phyloP scores from a whole-genome alignment of 1,140 invertebrate species.

The Samia ricini region DNA sequence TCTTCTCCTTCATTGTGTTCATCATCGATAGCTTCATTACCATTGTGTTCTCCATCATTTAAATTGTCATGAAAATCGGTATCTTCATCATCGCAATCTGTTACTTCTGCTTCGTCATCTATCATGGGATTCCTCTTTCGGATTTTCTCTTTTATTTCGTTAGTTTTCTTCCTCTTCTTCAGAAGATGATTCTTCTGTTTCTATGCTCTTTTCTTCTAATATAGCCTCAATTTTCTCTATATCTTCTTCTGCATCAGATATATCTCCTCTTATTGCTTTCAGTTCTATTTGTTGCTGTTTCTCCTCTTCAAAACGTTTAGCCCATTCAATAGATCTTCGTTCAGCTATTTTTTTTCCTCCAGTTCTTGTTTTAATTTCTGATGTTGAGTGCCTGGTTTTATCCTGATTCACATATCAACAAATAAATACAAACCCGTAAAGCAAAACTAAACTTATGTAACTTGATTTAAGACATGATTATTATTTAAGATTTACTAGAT shows the following conservation, averaged over 20 bases:
- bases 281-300: constrained; percentile 67
- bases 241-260: constrained; percentile 53
- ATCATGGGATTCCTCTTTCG: constrained; percentile 55
- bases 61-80: constrained; percentile 27
- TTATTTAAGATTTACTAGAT: too few relatives aligned
- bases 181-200: constrained; percentile 48
- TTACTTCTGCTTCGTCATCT: constrained; percentile 74
- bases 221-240: constrained; percentile 62
- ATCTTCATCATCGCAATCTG: constrained; percentile 46
- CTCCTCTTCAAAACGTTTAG: constrained; percentile 76
- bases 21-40: constrained; percentile 39
- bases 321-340: constrained; percentile 81
- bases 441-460: constrained; percentile 2
- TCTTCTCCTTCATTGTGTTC: constrained; percentile 55
- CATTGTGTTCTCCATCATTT: constrained; percentile 44
- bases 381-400: constrained; percentile 80
- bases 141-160: constrained; percentile 69
- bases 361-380: constrained; percentile 81
- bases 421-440: not conserved
- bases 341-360: constrained; percentile 80
- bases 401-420: constrained; percentile 32
- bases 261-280: constrained; percentile 35
- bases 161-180: constrained; percentile 55
- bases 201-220: constrained; percentile 50
- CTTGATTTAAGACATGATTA: too few relatives aligned